phyloP scores from a whole-genome alignment of 2,888 invertebrate species.

The Microctonus brassicae region DNA sequence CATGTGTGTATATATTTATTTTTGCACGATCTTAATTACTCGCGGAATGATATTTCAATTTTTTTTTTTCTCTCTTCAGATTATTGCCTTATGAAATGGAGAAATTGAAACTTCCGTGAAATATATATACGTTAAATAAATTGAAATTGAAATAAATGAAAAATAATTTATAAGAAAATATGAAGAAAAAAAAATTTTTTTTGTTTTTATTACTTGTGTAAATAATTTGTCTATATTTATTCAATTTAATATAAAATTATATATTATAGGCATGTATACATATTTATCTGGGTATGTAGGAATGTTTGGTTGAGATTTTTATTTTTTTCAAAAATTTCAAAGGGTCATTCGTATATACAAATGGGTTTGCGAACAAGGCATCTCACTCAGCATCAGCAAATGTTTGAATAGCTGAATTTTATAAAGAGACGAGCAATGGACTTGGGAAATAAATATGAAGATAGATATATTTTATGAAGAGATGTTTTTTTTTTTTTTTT shows the following conservation, averaged over 20 bases:
- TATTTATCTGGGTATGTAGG: background rate
- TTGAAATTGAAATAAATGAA: background rate
- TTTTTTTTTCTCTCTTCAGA: background rate
- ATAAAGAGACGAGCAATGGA: slow-evolving; percentile 4
- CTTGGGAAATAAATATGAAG: background rate
- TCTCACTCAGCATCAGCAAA: slow-evolving; percentile 60
- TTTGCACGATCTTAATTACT: background rate
- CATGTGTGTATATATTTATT: background rate
- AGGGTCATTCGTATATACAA: slow-evolving; percentile 17
- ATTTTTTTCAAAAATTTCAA: background rate
- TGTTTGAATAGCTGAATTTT: slow-evolving; percentile 53
- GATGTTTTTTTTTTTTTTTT: background rate
- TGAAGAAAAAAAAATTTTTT: background rate
- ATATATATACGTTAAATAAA: background rate
- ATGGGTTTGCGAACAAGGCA: slow-evolving; percentile 52
- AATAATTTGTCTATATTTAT: background rate
- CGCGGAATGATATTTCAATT: background rate
- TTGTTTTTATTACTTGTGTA: background rate
- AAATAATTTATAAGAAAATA: background rate
- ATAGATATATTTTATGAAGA: background rate
- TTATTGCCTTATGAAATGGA: background rate
- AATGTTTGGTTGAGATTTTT: background rate
- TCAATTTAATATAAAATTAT: background rate
- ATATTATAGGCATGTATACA: background rate
- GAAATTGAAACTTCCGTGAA: background rate